phyloP scores from a whole-genome alignment of 37 sponge, comb jelly and placozoan species.

The Ianthella basta region DNA sequence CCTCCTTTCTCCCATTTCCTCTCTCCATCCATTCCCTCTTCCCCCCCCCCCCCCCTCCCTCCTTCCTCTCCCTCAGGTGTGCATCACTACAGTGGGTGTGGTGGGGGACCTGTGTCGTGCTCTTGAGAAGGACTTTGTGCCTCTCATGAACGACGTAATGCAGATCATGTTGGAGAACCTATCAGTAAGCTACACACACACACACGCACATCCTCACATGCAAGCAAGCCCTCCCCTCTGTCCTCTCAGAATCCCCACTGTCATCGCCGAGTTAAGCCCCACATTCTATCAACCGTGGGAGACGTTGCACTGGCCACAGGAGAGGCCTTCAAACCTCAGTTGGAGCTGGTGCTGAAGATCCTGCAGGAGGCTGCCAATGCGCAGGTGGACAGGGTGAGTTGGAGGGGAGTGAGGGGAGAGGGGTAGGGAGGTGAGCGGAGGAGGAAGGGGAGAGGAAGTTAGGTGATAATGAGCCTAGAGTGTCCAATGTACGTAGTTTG shows the following conservation, averaged over 20 bases:
- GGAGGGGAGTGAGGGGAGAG: background rate
- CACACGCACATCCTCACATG: background rate
- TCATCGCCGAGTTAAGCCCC: conserved; percentile 87
- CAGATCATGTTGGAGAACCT: conserved; percentile 63
- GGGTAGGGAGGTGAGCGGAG: no score
- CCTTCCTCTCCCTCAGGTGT: conserved; percentile 58
- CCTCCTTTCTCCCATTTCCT: background rate
- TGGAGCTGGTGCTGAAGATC: conserved; percentile 72
- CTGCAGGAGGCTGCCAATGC: conserved; percentile 83
- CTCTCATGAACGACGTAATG: conserved; percentile 79
- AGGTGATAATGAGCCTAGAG: background rate
- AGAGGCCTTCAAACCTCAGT: conserved; percentile 65
- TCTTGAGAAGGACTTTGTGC: conserved; percentile 49
- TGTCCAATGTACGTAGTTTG: background rate
- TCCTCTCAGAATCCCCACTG: conserved; percentile 60
- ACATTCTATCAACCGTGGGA: conserved; percentile 89
- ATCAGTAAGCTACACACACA: conserved; percentile 47
- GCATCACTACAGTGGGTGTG: conserved; percentile 93
- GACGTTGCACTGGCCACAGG: conserved; percentile 96
- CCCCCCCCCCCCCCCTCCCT: background rate
- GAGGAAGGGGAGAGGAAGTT: background rate
- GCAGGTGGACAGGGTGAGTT: conserved; percentile 57
- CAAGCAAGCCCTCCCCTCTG: background rate
- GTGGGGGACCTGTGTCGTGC: conserved; percentile 95
- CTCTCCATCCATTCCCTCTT: no score